Percentiles rank a stretch among this genome's conserved stretches.
Evolutionary conservation across 2,888 invertebrate genomes (phyloP).

Genomic region (Eristalis tenax): DNA sequence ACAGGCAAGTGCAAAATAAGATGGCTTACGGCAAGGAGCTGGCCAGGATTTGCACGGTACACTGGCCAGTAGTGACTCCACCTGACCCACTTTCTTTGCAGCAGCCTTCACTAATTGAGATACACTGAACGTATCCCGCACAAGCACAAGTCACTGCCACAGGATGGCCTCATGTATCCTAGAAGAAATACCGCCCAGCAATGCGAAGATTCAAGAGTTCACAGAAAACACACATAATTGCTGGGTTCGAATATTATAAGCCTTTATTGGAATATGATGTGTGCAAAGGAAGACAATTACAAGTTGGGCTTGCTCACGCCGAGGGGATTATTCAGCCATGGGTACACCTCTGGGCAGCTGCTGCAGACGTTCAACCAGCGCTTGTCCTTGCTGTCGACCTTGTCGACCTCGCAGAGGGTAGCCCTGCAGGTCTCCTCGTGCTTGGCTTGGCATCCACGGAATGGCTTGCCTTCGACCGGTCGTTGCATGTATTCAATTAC

Average conservation of each 20-base stretch:
- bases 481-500: constrained; percentile 77
- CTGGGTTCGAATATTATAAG: not conserved
- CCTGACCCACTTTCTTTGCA: no score
- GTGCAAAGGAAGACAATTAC: not conserved
- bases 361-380: constrained; percentile 83
- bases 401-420: constrained; percentile 76
- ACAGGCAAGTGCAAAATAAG: no score
- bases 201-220: not conserved
- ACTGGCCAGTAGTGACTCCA: no score
- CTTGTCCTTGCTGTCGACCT: constrained; percentile 77
- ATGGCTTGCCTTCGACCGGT: constrained; percentile 78
- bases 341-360: constrained; percentile 82
- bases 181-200: no score
- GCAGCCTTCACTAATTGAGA: no score
- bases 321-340: constrained; percentile 83
- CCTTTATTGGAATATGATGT: not conserved
- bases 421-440: constrained; percentile 75
- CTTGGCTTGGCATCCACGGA: constrained; percentile 76
- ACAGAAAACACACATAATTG: not conserved
- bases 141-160: no score
- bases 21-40: no score
- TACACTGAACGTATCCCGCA: no score
- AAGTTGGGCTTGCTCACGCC: constrained; percentile 75
- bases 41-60: no score
- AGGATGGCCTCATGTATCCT: no score